phyloP scores from a whole-genome alignment of 2,113 vertebrate genomes.

The Sinocyclocheilus anophthalmus region DNA sequence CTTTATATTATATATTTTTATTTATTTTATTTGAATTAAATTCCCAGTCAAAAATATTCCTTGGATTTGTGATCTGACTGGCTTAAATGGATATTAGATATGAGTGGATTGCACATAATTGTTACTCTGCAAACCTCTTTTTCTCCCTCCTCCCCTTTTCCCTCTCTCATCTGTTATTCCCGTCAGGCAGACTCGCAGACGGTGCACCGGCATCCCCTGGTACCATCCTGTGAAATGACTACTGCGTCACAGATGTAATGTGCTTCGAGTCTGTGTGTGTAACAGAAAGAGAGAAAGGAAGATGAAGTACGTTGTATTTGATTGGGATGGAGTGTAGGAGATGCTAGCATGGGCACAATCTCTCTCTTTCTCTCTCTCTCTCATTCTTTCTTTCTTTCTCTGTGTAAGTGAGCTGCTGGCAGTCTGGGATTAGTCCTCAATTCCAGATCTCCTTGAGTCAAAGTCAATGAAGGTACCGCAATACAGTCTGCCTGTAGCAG shows the following conservation, averaged over 20 bases:
- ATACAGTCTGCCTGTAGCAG: conserved; percentile 49
- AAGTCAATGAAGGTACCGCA: conserved; percentile 70
- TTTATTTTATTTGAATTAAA: neutral
- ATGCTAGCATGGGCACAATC: neutral
- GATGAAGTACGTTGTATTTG: conserved; percentile 4
- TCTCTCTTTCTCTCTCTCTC: neutral
- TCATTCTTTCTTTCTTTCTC: conserved; percentile 39
- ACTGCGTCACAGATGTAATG: conserved; percentile 63
- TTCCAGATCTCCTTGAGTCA: conserved; percentile 69
- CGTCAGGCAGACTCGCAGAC: conserved; percentile 52
- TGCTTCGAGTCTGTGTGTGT: conserved; percentile 9
- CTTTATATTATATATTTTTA: neutral
- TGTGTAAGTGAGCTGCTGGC: conserved; percentile 71
- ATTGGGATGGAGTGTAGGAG: conserved; percentile 33
- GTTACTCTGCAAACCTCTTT: neutral
- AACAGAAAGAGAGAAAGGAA: conserved; percentile 38
- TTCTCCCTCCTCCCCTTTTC: conserved; percentile 12
- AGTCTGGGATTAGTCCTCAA: conserved; percentile 54
- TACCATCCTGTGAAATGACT: conserved; percentile 65
- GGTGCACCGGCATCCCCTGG: conserved; percentile 54
- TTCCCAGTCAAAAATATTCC: conserved; percentile 26
- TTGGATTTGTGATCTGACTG: conserved; percentile 11
- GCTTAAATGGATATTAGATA: neutral
- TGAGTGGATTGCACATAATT: neutral
- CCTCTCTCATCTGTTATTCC: conserved; percentile 37